phyloP scores from a whole-genome alignment of 1,140 invertebrate genomes.

The Anthonomus grandis region DNA sequence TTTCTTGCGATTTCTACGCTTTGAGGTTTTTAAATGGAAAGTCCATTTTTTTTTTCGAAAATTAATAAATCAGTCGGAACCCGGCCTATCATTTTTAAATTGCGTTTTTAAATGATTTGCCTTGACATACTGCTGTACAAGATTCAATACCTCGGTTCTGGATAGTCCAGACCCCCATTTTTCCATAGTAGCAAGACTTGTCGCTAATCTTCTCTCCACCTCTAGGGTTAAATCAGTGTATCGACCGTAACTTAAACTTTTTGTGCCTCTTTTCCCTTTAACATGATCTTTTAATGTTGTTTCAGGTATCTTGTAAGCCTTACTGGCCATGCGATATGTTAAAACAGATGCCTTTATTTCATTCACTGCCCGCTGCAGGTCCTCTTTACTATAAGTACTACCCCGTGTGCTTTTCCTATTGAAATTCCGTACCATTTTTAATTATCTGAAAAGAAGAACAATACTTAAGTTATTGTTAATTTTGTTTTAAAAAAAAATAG shows the following conservation, averaged over 20 bases:
- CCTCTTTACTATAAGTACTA: no score
- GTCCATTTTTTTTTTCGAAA: slow-evolving; percentile 41
- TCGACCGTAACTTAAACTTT: slow-evolving; percentile 33
- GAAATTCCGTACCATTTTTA: no score
- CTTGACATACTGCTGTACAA: slow-evolving; percentile 38
- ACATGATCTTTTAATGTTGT: slow-evolving; percentile 29
- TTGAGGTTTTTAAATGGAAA: slow-evolving; percentile 42
- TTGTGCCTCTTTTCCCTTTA: slow-evolving; percentile 19
- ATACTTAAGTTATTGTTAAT: no score
- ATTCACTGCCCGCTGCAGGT: no score
- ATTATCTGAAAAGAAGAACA: no score
- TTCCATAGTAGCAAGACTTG: slow-evolving; percentile 36
- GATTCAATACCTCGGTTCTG: slow-evolving; percentile 38
- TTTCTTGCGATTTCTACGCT: slow-evolving; percentile 42
- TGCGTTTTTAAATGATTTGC: slow-evolving; percentile 39
- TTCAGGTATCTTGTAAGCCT: slow-evolving; percentile 35
- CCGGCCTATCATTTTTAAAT: slow-evolving; percentile 46
- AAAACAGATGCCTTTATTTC: no score
- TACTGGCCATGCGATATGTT: no score
- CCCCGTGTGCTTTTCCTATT: no score
- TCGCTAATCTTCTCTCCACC: slow-evolving; percentile 34
- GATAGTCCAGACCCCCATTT: slow-evolving; percentile 44
- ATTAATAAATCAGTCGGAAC: slow-evolving; percentile 44
- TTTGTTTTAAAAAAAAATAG: no score
- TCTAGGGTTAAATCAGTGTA: slow-evolving; percentile 30